phyloP scores from a whole-genome alignment of 2,888 invertebrate genomes.

The Ernsta delagoae region DNA sequence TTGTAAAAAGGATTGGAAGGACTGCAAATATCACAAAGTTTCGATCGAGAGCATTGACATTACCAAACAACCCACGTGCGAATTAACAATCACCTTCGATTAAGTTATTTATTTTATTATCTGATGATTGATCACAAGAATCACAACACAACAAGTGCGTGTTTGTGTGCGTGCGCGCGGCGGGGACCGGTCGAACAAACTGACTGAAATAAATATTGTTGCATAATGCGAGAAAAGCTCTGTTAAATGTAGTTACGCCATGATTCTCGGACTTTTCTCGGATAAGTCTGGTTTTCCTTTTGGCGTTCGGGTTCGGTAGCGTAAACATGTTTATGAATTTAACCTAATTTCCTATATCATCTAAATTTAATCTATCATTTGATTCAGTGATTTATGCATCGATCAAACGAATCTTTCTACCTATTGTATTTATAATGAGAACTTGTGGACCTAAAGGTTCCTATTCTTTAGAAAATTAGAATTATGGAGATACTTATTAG shows the following conservation, averaged over 20 bases:
- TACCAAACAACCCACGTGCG: constrained; percentile 20
- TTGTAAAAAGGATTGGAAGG: background rate
- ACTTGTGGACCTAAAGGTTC: too few relatives aligned
- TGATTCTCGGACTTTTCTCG: constrained; percentile 46
- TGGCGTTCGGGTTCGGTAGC: too few relatives aligned
- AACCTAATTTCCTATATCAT: too few relatives aligned
- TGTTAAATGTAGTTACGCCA: constrained; percentile 52
- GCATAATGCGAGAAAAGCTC: constrained; percentile 82
- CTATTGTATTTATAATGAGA: too few relatives aligned
- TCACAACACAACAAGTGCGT: constrained; percentile 25
- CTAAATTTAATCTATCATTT: too few relatives aligned
- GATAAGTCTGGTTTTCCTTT: constrained; percentile 13
- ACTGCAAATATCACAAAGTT: background rate
- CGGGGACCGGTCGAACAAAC: constrained; percentile 62
- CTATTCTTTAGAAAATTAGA: too few relatives aligned
- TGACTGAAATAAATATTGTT: constrained; percentile 80
- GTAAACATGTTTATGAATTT: too few relatives aligned
- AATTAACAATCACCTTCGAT: constrained; percentile 38
- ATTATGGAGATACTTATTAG: too few relatives aligned
- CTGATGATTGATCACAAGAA: constrained; percentile 28
- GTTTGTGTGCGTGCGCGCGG: constrained; percentile 52
- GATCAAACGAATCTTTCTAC: too few relatives aligned
- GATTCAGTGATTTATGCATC: too few relatives aligned
- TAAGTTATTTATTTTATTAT: constrained; percentile 10
- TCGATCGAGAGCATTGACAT: constrained; percentile 7